phyloP scores from a whole-genome alignment of 2,797 vertebrate species.

The Sebastes flavidus region DNA sequence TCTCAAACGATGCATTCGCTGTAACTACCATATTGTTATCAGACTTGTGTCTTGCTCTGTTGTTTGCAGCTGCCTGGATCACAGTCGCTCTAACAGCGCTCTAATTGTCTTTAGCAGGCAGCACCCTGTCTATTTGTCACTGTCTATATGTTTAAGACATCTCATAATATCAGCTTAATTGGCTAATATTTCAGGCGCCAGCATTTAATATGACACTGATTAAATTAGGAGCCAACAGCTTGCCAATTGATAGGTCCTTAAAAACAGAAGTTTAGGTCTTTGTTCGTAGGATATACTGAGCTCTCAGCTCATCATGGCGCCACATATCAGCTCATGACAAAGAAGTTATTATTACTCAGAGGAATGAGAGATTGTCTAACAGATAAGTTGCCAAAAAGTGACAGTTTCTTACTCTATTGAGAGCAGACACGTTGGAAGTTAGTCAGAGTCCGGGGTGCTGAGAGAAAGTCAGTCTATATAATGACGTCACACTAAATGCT shows the following conservation, averaged over 20 bases:
- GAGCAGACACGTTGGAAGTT: neutral
- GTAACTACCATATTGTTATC: neutral
- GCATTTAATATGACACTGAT: constrained; percentile 18
- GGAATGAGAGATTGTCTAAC: neutral
- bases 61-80: neutral
- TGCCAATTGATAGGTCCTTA: neutral
- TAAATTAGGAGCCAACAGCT: constrained; percentile 11
- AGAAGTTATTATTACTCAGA: neutral
- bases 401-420: neutral
- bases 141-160: neutral
- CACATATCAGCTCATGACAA: constrained; percentile 7
- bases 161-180: neutral
- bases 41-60: neutral
- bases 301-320: neutral
- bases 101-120: neutral
- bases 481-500: no score
- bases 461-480: no score
- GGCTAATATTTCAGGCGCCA: neutral
- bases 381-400: neutral
- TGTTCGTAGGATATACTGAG: neutral
- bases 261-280: neutral
- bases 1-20: neutral
- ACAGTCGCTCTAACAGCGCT: neutral
- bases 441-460: neutral
- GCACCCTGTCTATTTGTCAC: neutral